A percentile compares a stretch with the other conserved stretches of the same genome.
These are phyloP conservation scores for Parauchenoglanis ngamensis DNA, from an alignment of 2,797 vertebrate species.

Conservation along the genomic window DNA sequence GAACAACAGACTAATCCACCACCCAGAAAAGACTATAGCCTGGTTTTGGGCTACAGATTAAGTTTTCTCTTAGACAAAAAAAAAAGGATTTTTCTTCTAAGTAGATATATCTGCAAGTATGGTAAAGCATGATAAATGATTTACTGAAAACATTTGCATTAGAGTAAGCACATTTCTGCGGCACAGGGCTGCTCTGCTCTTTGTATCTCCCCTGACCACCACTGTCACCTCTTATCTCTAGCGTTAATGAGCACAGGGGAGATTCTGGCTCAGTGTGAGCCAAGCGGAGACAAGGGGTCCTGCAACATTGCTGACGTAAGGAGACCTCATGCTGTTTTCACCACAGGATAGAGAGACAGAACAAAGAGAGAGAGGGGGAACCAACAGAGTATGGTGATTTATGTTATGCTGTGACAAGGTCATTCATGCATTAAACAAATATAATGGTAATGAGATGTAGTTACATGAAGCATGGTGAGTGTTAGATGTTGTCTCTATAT, in stretches of 20 bases:
- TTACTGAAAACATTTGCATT: conserved; percentile 30
- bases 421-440: conserved; percentile 63
- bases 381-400: conserved; percentile 56
- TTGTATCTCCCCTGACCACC: conserved; percentile 68
- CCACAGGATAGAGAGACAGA: conserved; percentile 62
- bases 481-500: neutral
- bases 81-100: neutral
- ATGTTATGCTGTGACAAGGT: conserved; percentile 68
- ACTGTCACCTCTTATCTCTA: conserved; percentile 71
- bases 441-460: conserved; percentile 28
- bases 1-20: conserved; percentile 14
- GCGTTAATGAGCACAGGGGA: conserved; percentile 71
- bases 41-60: neutral
- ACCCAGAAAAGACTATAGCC: neutral
- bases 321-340: conserved; percentile 65
- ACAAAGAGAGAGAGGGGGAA: conserved; percentile 23
- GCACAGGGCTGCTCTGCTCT: conserved; percentile 64
- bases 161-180: conserved; percentile 60
- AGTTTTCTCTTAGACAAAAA: neutral
- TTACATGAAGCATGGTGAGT: conserved; percentile 27
- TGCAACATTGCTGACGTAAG: conserved; percentile 74
- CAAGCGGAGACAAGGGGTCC: conserved; percentile 69
- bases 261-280: conserved; percentile 68
- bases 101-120: neutral
- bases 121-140: conserved; percentile 19